Evolutionary conservation across 2,113 vertebrate genomes (phyloP), one percentile per base, ranked within the genome.

Genomic region (Ptychochromis oligacanthus): DNA sequence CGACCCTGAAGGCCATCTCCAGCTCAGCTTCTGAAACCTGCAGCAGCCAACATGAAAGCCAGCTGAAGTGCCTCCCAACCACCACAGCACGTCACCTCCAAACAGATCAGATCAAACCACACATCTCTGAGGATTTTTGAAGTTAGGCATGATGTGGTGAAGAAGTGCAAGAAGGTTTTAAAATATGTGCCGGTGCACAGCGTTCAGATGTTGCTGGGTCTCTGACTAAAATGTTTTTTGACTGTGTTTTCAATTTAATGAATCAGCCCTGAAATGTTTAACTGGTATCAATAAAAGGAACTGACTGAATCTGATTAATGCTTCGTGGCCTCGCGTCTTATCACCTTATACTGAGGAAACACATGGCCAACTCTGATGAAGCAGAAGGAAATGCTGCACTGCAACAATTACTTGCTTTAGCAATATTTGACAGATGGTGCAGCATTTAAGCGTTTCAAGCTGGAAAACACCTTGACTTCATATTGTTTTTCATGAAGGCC

Each of bases 21-120:
- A 1, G 62, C 40, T 54, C 61, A 28, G n/a, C n/a, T n/a, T n/a
- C n/a, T n/a, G 22, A 43, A 56, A 79, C 34, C 67, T 58, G 70
- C 70, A n/a, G 60, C 36, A 14, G 55, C 62, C 11, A 34, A 78
- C 64, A 82, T 38, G 11, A 55, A 74, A 86, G 81, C 36, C 62
- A 60, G 79, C 79, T 59, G 70, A 43, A 43, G 60, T 38, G 36
- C 54, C 24, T 46, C 18, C 24, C 38, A 58, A 15, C 9, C 8
- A 40, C 3, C 7, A 40, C 43, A 46, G 43, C 43, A 14, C 5
- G 14, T 46, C 43, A 46, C 43, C 38, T 40, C 36, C 36, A 8
- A 6, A 36, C 20, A 22, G 4, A 62, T 40, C 2, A 70, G 62
- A 43, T 56, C 5, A 28, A 18, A 28, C 62, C 9, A 31, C 10